These are phyloP conservation scores for Zaprionus bogoriensis DNA, from an alignment of 2,888 invertebrate genomes.

Conservation along the genomic window DNA sequence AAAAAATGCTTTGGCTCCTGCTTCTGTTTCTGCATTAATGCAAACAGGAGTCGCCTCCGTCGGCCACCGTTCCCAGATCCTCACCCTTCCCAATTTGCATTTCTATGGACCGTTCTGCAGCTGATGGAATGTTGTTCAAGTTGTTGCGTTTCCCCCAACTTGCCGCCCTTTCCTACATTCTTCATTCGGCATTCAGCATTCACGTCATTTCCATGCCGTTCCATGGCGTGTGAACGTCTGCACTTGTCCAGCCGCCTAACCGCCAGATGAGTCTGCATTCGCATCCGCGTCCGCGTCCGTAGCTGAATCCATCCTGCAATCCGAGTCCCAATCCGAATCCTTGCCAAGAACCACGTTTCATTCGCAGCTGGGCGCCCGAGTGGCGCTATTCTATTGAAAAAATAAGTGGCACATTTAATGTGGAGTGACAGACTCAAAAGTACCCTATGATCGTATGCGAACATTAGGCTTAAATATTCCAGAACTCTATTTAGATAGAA, in stretches of 20 bases:
- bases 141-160: conserved; percentile 17
- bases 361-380: conserved; percentile 33
- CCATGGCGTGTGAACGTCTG: conserved; percentile 52
- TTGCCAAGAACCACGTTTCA: conserved; percentile 26
- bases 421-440: background rate
- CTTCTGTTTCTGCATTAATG: conserved; percentile 25
- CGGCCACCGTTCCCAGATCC: background rate
- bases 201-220: conserved; percentile 38
- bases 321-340: conserved; percentile 13
- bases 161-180: background rate
- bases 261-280: conserved; percentile 4
- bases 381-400: conserved; percentile 29
- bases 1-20: conserved; percentile 14
- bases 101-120: conserved; percentile 35
- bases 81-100: conserved; percentile 55
- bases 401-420: conserved; percentile 8
- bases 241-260: conserved; percentile 38
- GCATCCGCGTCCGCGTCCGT: background rate
- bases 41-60: conserved; percentile 28
- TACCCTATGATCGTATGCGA: conserved; percentile 7
- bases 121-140: conserved; percentile 39
- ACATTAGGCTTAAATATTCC: too few species aligned
- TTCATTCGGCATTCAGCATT: conserved; percentile 18
- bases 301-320: background rate
- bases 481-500: background rate